Evolutionary conservation across 92 coral and sea anemone genomes (phyloP).

Genomic region (Micromussa lordhowensis): DNA sequence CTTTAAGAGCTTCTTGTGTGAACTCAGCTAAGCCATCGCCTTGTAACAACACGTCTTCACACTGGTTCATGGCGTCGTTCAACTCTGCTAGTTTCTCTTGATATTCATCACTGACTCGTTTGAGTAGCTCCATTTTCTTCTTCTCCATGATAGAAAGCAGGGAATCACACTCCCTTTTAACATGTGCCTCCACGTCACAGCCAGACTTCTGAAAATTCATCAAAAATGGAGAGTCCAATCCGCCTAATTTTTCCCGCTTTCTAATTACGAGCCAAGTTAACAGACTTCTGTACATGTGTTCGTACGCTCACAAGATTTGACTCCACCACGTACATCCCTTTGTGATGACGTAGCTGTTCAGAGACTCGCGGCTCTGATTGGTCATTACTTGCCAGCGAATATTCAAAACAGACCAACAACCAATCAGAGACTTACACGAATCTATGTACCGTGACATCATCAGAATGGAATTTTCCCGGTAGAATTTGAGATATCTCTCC

Average conservation of each 20-base stretch:
- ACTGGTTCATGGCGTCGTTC: conserved; percentile 69
- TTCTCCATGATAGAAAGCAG: conserved; percentile 77
- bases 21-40: conserved; percentile 88
- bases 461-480: background rate
- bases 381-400: background rate
- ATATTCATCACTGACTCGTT: conserved; percentile 77
- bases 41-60: conserved; percentile 79
- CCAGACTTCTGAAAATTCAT: conserved; percentile 80
- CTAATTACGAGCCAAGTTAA: background rate
- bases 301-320: background rate
- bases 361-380: background rate
- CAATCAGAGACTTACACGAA: background rate
- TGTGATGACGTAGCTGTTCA: background rate
- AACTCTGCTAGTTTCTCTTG: conserved; percentile 78
- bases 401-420: background rate
- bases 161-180: conserved; percentile 83
- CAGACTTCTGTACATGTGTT: too few relatives aligned
- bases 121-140: conserved; percentile 80
- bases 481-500: background rate
- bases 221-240: background rate
- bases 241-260: background rate
- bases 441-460: background rate
- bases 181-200: conserved; percentile 85
- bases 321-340: background rate
- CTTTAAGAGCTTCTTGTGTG: conserved; percentile 87